Evolutionary conservation across 2,113 vertebrate species (phyloP).

Genomic region (Calonectris borealis): DNA sequence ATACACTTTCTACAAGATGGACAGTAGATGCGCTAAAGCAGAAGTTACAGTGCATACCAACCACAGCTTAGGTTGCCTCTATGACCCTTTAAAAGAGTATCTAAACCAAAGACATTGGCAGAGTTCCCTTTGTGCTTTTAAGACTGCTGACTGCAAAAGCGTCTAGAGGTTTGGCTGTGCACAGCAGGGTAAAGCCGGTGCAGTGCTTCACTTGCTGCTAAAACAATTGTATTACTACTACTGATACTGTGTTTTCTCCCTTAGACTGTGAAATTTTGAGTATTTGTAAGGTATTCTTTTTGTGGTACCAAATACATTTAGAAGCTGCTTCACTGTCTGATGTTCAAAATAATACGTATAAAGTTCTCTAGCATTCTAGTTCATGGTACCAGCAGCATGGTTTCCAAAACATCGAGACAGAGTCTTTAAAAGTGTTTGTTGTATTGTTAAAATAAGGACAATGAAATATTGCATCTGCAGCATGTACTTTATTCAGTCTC

Average conservation of each 20-base stretch:
- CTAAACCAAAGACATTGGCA: not conserved
- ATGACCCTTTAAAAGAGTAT: not conserved
- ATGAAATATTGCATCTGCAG: not conserved
- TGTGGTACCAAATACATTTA: not conserved
- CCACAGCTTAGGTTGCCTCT: not conserved
- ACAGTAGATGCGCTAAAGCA: not conserved
- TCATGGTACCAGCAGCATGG: not conserved
- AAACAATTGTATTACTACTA: not conserved
- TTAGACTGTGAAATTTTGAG: not conserved
- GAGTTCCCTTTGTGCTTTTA: not conserved
- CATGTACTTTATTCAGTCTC: not conserved
- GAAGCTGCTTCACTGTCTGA: not conserved
- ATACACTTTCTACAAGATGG: not conserved
- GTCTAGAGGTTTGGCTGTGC: not conserved
- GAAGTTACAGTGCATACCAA: not conserved
- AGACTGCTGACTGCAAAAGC: not conserved
- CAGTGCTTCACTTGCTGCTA: not conserved
- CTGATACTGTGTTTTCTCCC: not conserved
- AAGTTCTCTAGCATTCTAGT: not conserved
- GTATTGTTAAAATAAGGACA: not conserved
- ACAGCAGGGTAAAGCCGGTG: not conserved
- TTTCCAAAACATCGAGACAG: not conserved
- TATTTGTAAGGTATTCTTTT: not conserved
- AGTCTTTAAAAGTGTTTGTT: not conserved
- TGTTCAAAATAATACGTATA: not conserved